Evolutionary conservation across 2,797 vertebrate genomes (phyloP).

Genomic region (Xiphophorus birchmanni): DNA sequence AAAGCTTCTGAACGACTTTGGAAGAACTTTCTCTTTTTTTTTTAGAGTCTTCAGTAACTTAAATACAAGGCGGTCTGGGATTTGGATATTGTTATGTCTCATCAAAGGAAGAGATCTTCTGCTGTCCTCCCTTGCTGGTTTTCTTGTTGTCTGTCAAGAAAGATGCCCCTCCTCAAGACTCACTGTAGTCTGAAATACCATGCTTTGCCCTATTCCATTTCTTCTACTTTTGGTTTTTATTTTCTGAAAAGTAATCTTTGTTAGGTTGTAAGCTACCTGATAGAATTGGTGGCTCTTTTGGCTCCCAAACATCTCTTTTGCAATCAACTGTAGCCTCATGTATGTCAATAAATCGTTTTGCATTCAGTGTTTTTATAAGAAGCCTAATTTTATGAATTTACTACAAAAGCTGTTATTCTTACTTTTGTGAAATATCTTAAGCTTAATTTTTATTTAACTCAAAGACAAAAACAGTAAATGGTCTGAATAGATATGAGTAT

Average conservation of each 20-base stretch:
- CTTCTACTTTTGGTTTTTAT: constrained; percentile 26
- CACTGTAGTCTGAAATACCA: constrained; percentile 74
- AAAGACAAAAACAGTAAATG: too few species aligned
- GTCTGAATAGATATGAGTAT: too few species aligned
- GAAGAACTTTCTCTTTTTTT: constrained; percentile 80
- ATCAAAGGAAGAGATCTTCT: constrained; percentile 82
- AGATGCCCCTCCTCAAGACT: constrained; percentile 73
- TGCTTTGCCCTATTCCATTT: constrained; percentile 26
- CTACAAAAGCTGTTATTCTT: too few species aligned
- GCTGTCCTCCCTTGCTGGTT: constrained; percentile 75
- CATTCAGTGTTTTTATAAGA: too few species aligned
- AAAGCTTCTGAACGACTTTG: constrained; percentile 83
- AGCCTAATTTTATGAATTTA: too few species aligned
- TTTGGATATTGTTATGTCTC: constrained; percentile 86
- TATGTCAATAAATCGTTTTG: too few species aligned
- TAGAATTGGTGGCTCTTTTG: constrained; percentile 16
- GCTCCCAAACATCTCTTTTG: too few species aligned
- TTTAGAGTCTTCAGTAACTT: constrained; percentile 82
- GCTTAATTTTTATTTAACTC: too few species aligned
- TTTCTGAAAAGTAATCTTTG: constrained; percentile 54
- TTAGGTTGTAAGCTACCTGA: constrained; percentile 59
- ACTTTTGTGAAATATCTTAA: too few species aligned
- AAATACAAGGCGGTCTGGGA: constrained; percentile 83
- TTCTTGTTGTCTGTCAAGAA: constrained; percentile 79
- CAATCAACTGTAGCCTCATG: too few species aligned